Evolutionary conservation across 2,113 vertebrate species (phyloP), one percentile per base, ranked within the genome.

Genomic region (Oreotrochilus melanogaster): DNA sequence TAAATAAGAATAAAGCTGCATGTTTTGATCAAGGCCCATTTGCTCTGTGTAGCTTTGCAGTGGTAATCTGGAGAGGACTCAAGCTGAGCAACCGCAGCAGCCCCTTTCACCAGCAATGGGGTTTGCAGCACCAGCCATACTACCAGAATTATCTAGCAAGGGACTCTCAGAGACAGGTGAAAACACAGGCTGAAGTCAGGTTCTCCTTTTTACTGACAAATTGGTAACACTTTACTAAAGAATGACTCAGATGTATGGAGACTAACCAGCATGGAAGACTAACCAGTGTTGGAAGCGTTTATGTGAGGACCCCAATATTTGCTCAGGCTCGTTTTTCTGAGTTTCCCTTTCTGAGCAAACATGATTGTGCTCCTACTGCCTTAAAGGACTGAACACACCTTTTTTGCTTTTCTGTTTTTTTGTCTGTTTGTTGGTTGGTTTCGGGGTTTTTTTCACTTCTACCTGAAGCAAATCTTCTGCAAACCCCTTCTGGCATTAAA

Each of bases 21-120:
- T 50, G 82, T 66, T 83, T 76, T 78, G 62, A 47, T 86, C 60
- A 88, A 93, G 72, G 64, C 72, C 37, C n/a, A 13, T 94, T 90
- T 84, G 60, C 33, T 79, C 30, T 47, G 35, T 35, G 43, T 85
- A 35, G 42, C 24, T 79, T 70, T 67, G 73, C 13, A 11, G 78
- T 57, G 51, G 37, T 50, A 16, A 67, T 84, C 43, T 43, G 70
- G 65, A 89, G 31, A 73, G 73, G 54, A 86, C 19, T 50, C 78
- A 78, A 81, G 39, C 28, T 31, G 69, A 66, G 37, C 1, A 1
- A 72, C 24, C 42, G 42, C 24, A 35, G 48, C 17, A 43, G 39
- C 30, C 30, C 18, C 54, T 45, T 69, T 39, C 45, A 33, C n/a
- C 30, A 53, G 30, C 50, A 72, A 8, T 24, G 12, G 9, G 43